Percentiles rank a stretch among this genome's conserved stretches.
These are phyloP conservation scores for Seira musarum DNA, from an alignment of 2,888 invertebrate species.

Conservation along the genomic window DNA sequence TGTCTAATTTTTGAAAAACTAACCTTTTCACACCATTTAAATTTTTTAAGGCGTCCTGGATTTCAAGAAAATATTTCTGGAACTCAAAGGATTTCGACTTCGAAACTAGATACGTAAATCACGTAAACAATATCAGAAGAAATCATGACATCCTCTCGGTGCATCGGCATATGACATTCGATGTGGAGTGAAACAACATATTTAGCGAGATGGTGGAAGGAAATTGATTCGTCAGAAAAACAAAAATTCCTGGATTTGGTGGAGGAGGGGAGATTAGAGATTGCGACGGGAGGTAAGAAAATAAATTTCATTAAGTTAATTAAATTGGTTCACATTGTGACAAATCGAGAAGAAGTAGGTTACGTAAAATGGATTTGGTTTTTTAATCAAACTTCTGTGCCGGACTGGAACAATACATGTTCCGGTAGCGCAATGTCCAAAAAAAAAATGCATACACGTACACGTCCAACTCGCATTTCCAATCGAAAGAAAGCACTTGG, in stretches of 20 bases:
- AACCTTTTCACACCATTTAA: no score
- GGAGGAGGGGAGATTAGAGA: constrained; percentile 88
- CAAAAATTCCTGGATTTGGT: constrained; percentile 75
- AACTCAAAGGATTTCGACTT: constrained; percentile 80
- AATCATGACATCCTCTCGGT: constrained; percentile 12
- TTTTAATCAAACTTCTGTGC: no score
- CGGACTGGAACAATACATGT: no score
- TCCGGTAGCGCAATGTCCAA: no score
- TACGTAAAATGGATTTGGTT: no score
- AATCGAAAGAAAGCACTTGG: no score
- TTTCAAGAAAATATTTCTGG: constrained; percentile 91
- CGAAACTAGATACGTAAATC: constrained; percentile 81
- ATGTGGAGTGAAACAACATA: constrained; percentile 63
- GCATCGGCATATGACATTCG: constrained; percentile 28
- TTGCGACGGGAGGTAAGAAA: constrained; percentile 82
- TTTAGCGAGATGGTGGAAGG: constrained; percentile 66
- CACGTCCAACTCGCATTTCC: no score
- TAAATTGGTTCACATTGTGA: no score
- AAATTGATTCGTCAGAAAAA: constrained; percentile 76
- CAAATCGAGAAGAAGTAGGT: no score
- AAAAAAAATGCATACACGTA: no score
- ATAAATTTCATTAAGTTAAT: no score
- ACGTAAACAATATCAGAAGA: constrained; percentile 75
- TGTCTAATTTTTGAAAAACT: no score
- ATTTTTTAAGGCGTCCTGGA: constrained; percentile 87